Evolutionary conservation across 2,888 invertebrate genomes (phyloP).

Genomic region (Tetragonisca angustula): DNA sequence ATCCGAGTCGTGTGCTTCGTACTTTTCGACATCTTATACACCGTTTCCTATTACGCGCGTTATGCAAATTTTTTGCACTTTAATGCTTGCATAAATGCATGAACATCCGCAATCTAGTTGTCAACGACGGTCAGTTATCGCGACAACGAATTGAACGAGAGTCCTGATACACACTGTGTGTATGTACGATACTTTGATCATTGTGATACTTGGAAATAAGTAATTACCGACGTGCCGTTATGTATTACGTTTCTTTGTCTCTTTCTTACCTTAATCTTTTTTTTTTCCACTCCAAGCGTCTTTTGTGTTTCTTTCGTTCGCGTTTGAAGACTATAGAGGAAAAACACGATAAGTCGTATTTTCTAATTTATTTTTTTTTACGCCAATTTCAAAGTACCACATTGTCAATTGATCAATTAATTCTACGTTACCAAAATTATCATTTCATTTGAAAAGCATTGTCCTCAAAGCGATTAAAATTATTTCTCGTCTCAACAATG

Average conservation of each 20-base stretch:
- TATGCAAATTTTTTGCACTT: not conserved
- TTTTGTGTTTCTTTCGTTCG: not conserved
- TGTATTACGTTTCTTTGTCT: conserved; percentile 22
- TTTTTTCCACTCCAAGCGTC: not conserved
- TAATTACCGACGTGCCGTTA: conserved; percentile 63
- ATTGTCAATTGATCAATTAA: not conserved
- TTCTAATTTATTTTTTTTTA: not conserved
- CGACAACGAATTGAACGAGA: not conserved
- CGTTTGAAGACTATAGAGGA: not conserved
- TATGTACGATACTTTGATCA: conserved; percentile 62
- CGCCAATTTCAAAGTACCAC: not conserved
- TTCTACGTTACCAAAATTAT: not conserved
- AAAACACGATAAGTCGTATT: not conserved
- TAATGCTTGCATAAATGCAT: not conserved
- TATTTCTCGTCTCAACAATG: too few relatives aligned
- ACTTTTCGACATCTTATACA: not conserved
- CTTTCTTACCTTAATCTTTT: not conserved
- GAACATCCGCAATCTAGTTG: not conserved
- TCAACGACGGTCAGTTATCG: not conserved
- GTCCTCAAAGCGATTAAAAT: not conserved
- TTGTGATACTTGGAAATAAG: conserved; percentile 76
- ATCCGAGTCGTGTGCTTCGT: too few relatives aligned
- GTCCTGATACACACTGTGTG: conserved; percentile 1
- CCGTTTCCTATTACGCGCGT: too few relatives aligned
- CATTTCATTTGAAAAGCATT: not conserved